Percentiles rank a stretch among this genome's conserved stretches.
Conservation (phyloP, 2,888 invertebrate species). For the Leucozona laternaria region DNA sequence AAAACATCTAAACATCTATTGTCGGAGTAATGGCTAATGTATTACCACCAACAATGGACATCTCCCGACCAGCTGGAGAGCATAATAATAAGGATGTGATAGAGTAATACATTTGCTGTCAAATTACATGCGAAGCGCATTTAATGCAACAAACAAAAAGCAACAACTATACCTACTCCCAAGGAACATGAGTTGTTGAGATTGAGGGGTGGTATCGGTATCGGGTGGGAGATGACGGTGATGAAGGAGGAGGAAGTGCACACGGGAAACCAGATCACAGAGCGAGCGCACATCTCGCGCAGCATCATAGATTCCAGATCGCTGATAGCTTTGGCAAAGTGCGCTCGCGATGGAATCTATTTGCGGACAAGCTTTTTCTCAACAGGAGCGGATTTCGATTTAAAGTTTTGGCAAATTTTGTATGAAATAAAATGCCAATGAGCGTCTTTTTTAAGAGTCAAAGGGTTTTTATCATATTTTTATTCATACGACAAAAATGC, state of each 20-base stretch:
- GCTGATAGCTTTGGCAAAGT: conserved; percentile 74
- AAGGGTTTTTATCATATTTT: no score
- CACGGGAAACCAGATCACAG: conserved; percentile 65
- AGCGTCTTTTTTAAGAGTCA: no score
- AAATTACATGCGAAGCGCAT: conserved; percentile 77
- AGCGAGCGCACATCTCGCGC: conserved; percentile 59
- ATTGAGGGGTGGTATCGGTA: neutral
- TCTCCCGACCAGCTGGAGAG: conserved; percentile 75
- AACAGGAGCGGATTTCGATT: neutral
- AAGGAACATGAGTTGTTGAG: conserved; percentile 56
- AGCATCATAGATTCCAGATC: conserved; percentile 71
- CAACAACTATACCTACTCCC: conserved; percentile 66
- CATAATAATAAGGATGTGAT: conserved; percentile 77
- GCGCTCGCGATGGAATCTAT: conserved; percentile 75
- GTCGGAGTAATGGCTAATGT: conserved; percentile 76
- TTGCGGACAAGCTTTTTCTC: conserved; percentile 30
- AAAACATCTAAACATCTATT: conserved; percentile 76
- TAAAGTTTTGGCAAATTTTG: no score
- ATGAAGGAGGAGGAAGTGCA: conserved; percentile 21
- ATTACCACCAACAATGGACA: conserved; percentile 76
- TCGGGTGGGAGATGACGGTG: neutral
- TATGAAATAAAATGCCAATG: no score
- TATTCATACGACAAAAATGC: no score
- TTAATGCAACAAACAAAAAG: conserved; percentile 70
- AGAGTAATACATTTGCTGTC: conserved; percentile 79